Conservation (phyloP, 2,113 vertebrate species). For the Suricata suricatta region DNA sequence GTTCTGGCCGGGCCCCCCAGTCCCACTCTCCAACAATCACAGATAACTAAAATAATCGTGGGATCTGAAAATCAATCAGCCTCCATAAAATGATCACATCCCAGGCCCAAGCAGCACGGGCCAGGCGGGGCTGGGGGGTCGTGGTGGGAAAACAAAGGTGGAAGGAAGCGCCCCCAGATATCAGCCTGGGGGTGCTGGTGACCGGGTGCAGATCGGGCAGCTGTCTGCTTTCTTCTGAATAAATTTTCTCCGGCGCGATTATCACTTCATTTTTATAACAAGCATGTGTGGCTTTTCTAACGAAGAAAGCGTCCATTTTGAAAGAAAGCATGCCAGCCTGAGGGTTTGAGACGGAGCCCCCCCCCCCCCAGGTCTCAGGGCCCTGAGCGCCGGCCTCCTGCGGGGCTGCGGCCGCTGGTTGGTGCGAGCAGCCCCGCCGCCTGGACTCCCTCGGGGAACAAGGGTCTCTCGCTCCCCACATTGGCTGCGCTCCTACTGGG, state of each 20-base stretch:
- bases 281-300: background rate
- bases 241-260: background rate
- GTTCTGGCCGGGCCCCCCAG: background rate
- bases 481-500: background rate
- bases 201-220: accelerated
- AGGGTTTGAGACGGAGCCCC: background rate
- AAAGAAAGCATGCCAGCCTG: background rate
- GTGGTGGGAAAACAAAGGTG: background rate
- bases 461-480: accelerated
- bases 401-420: background rate
- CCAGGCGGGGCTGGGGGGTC: background rate
- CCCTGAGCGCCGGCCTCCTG: background rate
- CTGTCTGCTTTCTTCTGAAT: background rate
- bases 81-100: background rate
- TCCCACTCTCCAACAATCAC: conserved; percentile 30
- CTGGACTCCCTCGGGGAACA: background rate
- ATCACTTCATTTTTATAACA: background rate
- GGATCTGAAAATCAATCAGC: conserved; percentile 65
- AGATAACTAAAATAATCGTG: conserved; percentile 69
- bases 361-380: background rate
- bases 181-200: accelerated
- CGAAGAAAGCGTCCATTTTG: background rate
- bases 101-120: background rate
- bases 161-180: background rate
- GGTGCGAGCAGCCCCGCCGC: background rate